Evolutionary conservation across 2,113 vertebrate genomes (phyloP), one percentile per base, ranked within the genome.

Genomic region (Aldabrachelys gigantea): DNA sequence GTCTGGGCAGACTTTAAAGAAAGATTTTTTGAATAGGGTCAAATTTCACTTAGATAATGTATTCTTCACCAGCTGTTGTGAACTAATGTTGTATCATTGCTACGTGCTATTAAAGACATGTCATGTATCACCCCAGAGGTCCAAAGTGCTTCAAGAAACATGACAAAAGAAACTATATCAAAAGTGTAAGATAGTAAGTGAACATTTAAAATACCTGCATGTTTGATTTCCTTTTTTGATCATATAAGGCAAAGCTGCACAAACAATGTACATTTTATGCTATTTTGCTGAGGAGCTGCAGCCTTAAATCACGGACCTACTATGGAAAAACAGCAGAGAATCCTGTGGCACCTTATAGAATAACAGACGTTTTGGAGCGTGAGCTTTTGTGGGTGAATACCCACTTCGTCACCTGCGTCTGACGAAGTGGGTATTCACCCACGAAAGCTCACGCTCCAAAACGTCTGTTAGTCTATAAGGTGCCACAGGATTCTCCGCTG

Each of bases 11-110:
- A 6, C 44, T 92, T 88, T 93, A 47, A 95, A 92, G 89, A 84
- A 95, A 94, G 96, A 97, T 95, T 96, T 93, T 91, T 93, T 95
- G 95, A 96, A 95, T 78, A 85, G 50, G 14, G 27, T 54, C n/a
- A 50, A 95, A 93, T 95, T 86, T 97, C 89, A 95, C 82, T 90
- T 91, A 82, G 47, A 95, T 8, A 47, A 44, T 38, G 44, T 65
- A 86, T 86, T 87, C 89, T 92, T 91, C 82, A 87, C 84, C 50
- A 57, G 9, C 27, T 57, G 81, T 86, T 92, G 25, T 94, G 91
- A 96, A 91, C 0, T 10, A n/a, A 2, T 85, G 56, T 78, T n/a
- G 35, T 50, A 91, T 56, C 22, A 16, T 17, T 82, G 35, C 44
- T 44, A 21, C 52, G 80, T 84, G 79, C 59, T 65, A 54, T 62